Conservation (phyloP, 1,140 invertebrate genomes). For the Lucilia cuprina region DNA sequence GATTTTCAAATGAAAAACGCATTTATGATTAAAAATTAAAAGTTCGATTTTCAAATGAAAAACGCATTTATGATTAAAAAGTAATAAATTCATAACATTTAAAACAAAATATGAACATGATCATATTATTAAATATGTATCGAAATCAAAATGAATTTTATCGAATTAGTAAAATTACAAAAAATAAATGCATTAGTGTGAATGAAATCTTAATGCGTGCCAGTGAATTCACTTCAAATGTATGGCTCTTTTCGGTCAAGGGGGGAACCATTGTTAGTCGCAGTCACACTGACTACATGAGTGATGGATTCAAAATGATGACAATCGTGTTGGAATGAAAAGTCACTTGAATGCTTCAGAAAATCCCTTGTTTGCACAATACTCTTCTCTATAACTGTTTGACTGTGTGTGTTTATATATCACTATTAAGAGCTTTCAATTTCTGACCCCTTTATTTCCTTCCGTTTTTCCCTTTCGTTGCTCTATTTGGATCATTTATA, state of each 20-base stretch:
- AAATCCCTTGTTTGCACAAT: no score
- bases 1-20: no score
- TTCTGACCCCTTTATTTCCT: neutral
- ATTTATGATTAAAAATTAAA: no score
- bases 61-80: no score
- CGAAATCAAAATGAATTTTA: no score
- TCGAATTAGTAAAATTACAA: no score
- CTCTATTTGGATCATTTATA: neutral
- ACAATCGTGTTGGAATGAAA: neutral
- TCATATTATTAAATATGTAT: no score
- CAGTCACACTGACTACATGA: neutral
- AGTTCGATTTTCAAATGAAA: no score
- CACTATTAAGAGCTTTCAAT: neutral
- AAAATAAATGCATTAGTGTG: no score
- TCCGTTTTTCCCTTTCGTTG: neutral
- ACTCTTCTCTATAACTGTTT: neutral
- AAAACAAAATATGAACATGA: no score
- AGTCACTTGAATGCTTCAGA: neutral
- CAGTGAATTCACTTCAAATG: neutral
- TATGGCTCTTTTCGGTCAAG: neutral
- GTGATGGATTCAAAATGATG: neutral
- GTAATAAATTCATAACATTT: no score
- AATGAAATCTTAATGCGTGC: neutral
- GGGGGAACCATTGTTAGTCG: neutral
- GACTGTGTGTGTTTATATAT: neutral